Evolutionary conservation across 2,113 vertebrate species (phyloP), one percentile per base, ranked within the genome.

Genomic region (Dicaeum eximium): DNA sequence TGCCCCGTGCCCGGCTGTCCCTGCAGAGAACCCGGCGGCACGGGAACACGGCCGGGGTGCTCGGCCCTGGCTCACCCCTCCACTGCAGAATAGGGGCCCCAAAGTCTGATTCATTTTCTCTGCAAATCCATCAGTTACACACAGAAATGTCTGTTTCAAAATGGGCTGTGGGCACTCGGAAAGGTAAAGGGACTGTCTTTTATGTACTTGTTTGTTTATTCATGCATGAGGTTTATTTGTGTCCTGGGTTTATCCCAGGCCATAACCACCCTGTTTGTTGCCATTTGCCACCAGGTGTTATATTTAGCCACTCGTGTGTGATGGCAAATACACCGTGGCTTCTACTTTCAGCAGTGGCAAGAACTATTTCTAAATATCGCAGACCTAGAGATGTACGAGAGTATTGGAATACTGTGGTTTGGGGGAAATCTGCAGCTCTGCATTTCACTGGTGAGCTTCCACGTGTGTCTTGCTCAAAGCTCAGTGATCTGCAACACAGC

Each of bases 41-140:
- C 2, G 31, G 73, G 2, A 4, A 31, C 31, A 2, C 0, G 0
- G 53, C 62, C 1, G 0, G 17, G 62, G 27, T 8, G 13, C 64
- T 33, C 1, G 0, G 58, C 9, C 28, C 0, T 1, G 37, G 40
- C 81, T 83, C 28, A 17, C 8, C 25, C 7, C 25, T 4, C 38
- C 13, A 2, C 35, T 18, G 30, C 44, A 11, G 12, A 28, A 24
- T 0, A 35, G 15, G 17, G 14, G 6, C 15, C 83, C 38, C 6
- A 11, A 38, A 19, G 44, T 3, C 44, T 9, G 37, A 3, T 27
- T 31, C 30, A 8, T 56, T 48, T 47, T 33, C 64, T 37, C 44
- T 78, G 64, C 80, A 40, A 9, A 16, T 23, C 6, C 74, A 24
- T 5, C 71, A 75, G 44, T 13, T 25, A 3, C 78, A 31, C 78